A percentile compares a stretch with the other conserved stretches of the same genome.
Evolutionary conservation across 2,797 vertebrate species (phyloP).

Genomic region (Anomalospiza imberbis): DNA sequence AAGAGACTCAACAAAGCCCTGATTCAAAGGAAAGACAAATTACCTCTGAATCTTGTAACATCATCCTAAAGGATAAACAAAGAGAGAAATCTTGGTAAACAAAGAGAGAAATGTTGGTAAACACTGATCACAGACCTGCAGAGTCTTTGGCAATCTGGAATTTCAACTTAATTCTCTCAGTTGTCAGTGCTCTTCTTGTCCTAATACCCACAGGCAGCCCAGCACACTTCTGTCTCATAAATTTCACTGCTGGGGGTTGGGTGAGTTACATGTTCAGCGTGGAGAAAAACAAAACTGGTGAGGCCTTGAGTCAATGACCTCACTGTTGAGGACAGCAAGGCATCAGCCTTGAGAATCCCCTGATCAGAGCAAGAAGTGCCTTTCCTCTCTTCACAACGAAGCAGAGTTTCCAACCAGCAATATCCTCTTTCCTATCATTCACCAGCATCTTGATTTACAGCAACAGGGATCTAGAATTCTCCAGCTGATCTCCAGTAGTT

Average conservation of each 20-base stretch:
- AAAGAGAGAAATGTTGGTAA: background rate
- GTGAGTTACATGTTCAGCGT: fast-evolving
- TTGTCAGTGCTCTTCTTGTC: background rate
- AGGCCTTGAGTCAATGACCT: background rate
- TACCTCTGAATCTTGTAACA: background rate
- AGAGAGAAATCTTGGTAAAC: background rate
- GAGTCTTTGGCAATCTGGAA: background rate
- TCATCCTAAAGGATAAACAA: background rate
- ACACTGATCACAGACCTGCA: background rate
- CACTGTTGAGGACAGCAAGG: fast-evolving
- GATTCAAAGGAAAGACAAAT: background rate
- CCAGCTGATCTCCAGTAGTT: background rate
- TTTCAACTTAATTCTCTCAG: background rate
- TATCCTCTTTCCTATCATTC: background rate
- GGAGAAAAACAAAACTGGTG: background rate
- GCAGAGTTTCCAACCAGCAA: background rate
- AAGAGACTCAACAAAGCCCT: background rate
- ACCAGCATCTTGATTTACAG: background rate
- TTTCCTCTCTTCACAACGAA: background rate
- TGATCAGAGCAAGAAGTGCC: background rate
- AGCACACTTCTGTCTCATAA: background rate
- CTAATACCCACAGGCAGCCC: background rate
- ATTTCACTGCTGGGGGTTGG: too few species aligned
- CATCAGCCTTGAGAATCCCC: background rate
- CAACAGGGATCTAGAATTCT: background rate